Conservation (phyloP, 2,888 invertebrate genomes). For the Colletes collaris region DNA sequence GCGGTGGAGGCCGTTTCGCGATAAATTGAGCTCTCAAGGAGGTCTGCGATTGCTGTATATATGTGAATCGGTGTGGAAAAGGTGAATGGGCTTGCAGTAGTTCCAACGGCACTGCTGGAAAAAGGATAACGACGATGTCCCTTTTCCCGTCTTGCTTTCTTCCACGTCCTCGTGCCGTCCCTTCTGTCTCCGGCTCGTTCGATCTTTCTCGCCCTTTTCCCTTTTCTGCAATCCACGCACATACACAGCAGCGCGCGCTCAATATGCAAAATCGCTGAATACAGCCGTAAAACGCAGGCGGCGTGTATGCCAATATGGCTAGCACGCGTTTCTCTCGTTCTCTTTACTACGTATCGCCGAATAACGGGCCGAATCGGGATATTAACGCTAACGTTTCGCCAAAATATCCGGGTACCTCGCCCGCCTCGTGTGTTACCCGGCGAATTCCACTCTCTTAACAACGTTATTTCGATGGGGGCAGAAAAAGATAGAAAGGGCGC, state of each 20-base stretch:
- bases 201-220: conserved; percentile 18
- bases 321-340: conserved; percentile 59
- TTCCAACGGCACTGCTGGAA: conserved; percentile 43
- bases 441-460: no score
- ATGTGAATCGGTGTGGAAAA: conserved; percentile 63
- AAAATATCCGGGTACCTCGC: conserved; percentile 34
- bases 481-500: no score
- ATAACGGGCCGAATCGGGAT: conserved; percentile 71
- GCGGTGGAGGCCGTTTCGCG: conserved; percentile 58
- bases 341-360: conserved; percentile 41
- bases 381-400: conserved; percentile 67
- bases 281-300: conserved; percentile 81
- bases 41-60: conserved; percentile 63
- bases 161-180: conserved; percentile 7
- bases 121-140: conserved; percentile 57
- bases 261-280: conserved; percentile 82
- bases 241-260: conserved; percentile 57
- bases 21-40: conserved; percentile 72
- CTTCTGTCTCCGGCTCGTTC: background rate
- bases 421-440: background rate
- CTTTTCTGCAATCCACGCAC: conserved; percentile 60
- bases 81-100: conserved; percentile 63
- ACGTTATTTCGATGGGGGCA: no score
- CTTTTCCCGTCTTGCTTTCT: conserved; percentile 22
- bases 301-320: conserved; percentile 79